These are phyloP conservation scores for Papilio dardanus DNA, from an alignment of 1,140 invertebrate species.

Conservation along the genomic window DNA sequence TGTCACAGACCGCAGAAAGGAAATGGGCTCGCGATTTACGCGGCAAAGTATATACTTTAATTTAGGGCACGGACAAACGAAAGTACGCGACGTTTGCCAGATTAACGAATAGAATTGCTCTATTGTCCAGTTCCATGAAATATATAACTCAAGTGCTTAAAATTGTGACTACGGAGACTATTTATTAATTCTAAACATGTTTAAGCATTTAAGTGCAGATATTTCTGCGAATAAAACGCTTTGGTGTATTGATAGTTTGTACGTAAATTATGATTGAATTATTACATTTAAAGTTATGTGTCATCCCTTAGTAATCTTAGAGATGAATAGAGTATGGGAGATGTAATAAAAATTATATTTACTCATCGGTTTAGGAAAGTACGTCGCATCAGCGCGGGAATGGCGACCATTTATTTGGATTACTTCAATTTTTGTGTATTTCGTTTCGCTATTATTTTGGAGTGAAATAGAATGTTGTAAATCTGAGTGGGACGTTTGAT, in stretches of 20 bases:
- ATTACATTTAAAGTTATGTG: neutral
- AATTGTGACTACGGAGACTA: neutral
- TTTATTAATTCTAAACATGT: no score
- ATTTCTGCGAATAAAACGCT: no score
- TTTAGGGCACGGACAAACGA: slow-evolving; percentile 33
- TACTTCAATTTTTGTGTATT: slow-evolving; percentile 36
- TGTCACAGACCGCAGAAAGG: slow-evolving; percentile 49
- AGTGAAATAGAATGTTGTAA: slow-evolving; percentile 22
- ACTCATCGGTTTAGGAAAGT: slow-evolving; percentile 34
- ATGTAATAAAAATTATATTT: slow-evolving; percentile 38
- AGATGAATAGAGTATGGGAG: slow-evolving; percentile 40
- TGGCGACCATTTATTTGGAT: slow-evolving; percentile 34
- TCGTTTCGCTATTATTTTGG: slow-evolving; percentile 33
- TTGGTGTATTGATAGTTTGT: no score
- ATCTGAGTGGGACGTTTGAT: neutral
- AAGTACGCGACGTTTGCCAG: neutral
- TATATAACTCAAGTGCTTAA: neutral
- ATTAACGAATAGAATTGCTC: slow-evolving; percentile 12
- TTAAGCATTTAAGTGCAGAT: no score
- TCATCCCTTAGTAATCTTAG: slow-evolving; percentile 40
- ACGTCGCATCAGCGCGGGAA: slow-evolving; percentile 34
- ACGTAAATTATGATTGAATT: no score
- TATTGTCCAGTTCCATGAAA: slow-evolving; percentile 7
- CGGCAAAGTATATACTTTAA: slow-evolving; percentile 48
- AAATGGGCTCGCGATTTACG: slow-evolving; percentile 55